A percentile compares a stretch with the other conserved stretches of the same genome.
These are phyloP conservation scores for Ictalurus furcatus DNA, from an alignment of 2,113 vertebrate species.

Conservation along the genomic window DNA sequence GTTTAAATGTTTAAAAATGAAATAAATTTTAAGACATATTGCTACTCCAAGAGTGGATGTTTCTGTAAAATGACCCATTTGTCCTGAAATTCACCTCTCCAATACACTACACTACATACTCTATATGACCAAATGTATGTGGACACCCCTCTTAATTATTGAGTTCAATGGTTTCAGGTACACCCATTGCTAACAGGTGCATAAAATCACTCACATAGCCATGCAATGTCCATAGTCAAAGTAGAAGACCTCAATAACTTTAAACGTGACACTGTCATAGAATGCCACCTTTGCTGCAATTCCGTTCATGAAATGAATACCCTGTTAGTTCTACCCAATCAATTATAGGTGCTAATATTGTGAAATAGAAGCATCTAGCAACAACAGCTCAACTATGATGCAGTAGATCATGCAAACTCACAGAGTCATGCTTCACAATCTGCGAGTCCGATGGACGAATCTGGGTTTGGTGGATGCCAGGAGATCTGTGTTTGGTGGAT, in stretches of 20 bases:
- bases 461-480: no score
- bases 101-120: not conserved
- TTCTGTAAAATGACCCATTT: no score
- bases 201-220: no score
- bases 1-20: no score
- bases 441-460: not conserved
- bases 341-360: not conserved
- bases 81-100: not conserved
- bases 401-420: not conserved
- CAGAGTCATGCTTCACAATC: not conserved
- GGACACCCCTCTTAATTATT: not conserved
- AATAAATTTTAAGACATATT: no score
- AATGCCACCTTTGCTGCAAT: not conserved
- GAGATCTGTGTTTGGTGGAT: no score
- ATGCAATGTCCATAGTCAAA: not conserved
- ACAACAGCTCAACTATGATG: not conserved
- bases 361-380: not conserved
- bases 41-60: no score
- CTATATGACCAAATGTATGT: not conserved
- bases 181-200: not conserved
- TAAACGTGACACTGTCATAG: not conserved
- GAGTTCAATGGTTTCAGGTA: not conserved
- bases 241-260: not conserved
- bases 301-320: not conserved
- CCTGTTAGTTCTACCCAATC: not conserved